Conservation (phyloP, 2,888 invertebrate species). For the Drosophila basisetae region DNA sequence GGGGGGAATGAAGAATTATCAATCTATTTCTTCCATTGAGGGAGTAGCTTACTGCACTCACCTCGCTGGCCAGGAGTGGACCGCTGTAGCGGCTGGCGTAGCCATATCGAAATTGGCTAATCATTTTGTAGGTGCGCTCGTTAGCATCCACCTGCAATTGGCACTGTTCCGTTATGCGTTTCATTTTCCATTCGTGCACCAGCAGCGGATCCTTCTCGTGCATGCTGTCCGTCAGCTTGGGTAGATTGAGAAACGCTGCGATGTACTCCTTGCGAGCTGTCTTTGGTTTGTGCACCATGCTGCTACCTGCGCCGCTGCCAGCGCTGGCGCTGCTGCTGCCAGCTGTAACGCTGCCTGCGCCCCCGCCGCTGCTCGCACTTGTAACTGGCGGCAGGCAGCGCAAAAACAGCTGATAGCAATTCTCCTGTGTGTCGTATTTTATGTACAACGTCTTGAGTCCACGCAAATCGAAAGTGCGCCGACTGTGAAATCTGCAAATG, state of each 20-base stretch:
- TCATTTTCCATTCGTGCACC: constrained; percentile 72
- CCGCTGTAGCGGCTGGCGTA: constrained; percentile 76
- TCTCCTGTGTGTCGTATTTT: constrained; percentile 67
- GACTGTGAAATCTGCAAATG: constrained; percentile 73
- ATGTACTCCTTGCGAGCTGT: constrained; percentile 67
- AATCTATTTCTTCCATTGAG: not conserved
- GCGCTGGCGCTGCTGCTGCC: constrained; percentile 22
- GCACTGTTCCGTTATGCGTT: constrained; percentile 82
- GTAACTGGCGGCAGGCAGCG: constrained; percentile 73
- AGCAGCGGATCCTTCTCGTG: constrained; percentile 40
- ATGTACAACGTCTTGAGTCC: constrained; percentile 79
- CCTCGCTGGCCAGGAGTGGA: constrained; percentile 60
- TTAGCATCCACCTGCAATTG: constrained; percentile 76
- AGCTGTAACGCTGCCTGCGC: constrained; percentile 36
- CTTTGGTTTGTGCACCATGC: constrained; percentile 63
- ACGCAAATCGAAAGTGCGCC: constrained; percentile 78
- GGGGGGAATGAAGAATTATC: not conserved
- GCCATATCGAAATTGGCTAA: constrained; percentile 79
- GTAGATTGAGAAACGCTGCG: constrained; percentile 58
- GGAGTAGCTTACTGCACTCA: constrained; percentile 4
- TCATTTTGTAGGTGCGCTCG: constrained; percentile 64
- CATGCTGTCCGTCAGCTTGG: constrained; percentile 39
- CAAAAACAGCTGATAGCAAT: constrained; percentile 71
- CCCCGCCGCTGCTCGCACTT: constrained; percentile 29
- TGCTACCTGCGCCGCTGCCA: constrained; percentile 23